Evolutionary conservation across 2,888 invertebrate genomes (phyloP).

Genomic region (Hypercompe scribonia): DNA sequence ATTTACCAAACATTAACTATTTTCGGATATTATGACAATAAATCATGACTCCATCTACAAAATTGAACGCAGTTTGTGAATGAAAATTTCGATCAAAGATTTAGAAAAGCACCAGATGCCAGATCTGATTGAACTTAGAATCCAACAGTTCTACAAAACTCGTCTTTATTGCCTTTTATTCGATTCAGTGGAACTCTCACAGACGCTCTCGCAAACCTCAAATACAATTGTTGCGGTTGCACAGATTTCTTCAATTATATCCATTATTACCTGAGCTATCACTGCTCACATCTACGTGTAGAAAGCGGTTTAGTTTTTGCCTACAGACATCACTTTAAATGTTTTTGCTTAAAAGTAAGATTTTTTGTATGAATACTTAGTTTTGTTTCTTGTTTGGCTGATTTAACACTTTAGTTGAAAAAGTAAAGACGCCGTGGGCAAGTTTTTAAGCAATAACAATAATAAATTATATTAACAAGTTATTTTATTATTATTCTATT

Average conservation of each 20-base stretch:
- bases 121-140: background rate
- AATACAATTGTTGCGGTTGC: constrained; percentile 61
- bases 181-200: constrained; percentile 25
- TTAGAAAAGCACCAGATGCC: background rate
- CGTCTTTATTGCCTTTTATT: constrained; percentile 2
- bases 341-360: constrained; percentile 4
- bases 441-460: background rate
- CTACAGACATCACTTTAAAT: constrained; percentile 50
- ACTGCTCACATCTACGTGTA: constrained; percentile 57
- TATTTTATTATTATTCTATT: too few species aligned
- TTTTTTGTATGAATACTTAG: background rate
- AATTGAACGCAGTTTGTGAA: background rate
- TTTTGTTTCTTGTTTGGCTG: background rate
- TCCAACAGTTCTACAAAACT: constrained; percentile 5
- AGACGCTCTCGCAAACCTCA: constrained; percentile 20
- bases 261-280: constrained; percentile 52
- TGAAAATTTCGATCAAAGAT: background rate
- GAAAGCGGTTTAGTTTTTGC: constrained; percentile 61
- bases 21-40: background rate
- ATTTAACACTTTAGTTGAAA: background rate
- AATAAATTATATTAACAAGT: too few species aligned
- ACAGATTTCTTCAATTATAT: constrained; percentile 76
- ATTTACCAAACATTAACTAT: background rate
- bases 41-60: background rate
- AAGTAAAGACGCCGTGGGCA: background rate